Base-by-base conservation (phyloP, 2,797 vertebrate species). In the Esox masquinongy region DNA sequence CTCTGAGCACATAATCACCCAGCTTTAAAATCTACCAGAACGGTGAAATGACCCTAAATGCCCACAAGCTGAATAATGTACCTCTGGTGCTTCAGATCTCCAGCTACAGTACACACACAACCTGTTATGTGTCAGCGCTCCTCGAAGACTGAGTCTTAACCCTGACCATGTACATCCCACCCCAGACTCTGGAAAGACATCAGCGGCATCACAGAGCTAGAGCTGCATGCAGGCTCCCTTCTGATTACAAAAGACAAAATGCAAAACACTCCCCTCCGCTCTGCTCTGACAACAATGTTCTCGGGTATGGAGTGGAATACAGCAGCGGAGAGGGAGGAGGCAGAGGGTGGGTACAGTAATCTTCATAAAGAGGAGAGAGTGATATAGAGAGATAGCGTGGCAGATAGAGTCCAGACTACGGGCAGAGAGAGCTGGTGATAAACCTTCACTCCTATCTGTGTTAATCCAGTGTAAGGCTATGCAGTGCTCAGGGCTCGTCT, bases 391-490 rank as follows among this genome's bases (percentile, higher is more conserved):
- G 17, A 39, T 24, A 53, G 26, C 74, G 66, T 68, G 68, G 72
- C 39, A 72, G 53, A 72, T 36, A 51, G 63, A 68, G 73, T 68
- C 14, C 74, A 70, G 39, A 76, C 24, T 22, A 39, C 4, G 3
- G 47, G 24, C n/a, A 49, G 34, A 76, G 19, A 70, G 36, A 34
- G 43, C 66, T 51, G 72, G 29, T 49, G 75, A 77, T 78, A 73
- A 77, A 80, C 73, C 68, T 68, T 51, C 53, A 19, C 59, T 69
- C 66, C 61, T 75, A 68, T 76, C 14, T 17, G 61, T 69, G 50
- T 49, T 80, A 76, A 79, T 82, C 80, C 79, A 53, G 22, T 31
- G 68, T 70, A 79, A 80, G 76, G 72, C 72, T 47, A 67, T 17
- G 70, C 22, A 12, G 31, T 15, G 16, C 67, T 76, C 70, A 79